phyloP scores from a whole-genome alignment of 2,797 vertebrate species.

The Galaxias olidus region DNA sequence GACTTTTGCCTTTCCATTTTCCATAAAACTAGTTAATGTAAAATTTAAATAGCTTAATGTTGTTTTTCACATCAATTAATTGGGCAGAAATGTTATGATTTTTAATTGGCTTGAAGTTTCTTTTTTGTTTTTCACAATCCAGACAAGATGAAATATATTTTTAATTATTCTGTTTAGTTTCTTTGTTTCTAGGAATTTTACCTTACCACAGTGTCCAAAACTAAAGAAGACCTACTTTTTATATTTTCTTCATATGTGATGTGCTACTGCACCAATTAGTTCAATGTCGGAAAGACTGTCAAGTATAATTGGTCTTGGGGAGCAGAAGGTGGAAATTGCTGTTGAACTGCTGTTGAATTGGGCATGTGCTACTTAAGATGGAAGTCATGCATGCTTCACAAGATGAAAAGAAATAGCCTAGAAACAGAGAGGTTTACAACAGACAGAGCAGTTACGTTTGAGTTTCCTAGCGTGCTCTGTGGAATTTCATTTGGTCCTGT shows the following conservation, averaged over 20 bases:
- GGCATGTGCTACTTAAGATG: slow-evolving; percentile 14
- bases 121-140: slow-evolving; percentile 23
- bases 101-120: slow-evolving; percentile 34
- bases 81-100: slow-evolving; percentile 29
- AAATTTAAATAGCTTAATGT: slow-evolving; percentile 56
- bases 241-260: slow-evolving; percentile 23
- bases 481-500: slow-evolving; percentile 29
- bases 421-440: background rate
- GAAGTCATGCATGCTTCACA: slow-evolving; percentile 9
- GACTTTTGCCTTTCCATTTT: slow-evolving; percentile 34
- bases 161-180: slow-evolving; percentile 41
- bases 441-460: background rate
- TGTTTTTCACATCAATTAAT: slow-evolving; percentile 44
- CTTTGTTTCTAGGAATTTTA: slow-evolving; percentile 14
- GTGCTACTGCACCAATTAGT: slow-evolving; percentile 29
- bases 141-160: slow-evolving; percentile 45
- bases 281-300: slow-evolving; percentile 31
- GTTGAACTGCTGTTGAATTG: slow-evolving; percentile 10
- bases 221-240: background rate
- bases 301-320: slow-evolving; percentile 45
- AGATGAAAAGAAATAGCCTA: slow-evolving; percentile 14
- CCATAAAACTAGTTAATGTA: slow-evolving; percentile 25
- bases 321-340: slow-evolving; percentile 23
- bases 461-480: slow-evolving; percentile 16
- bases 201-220: background rate